These are phyloP conservation scores for Platichthys flesus DNA, from an alignment of 2,113 vertebrate species.

Conservation along the genomic window DNA sequence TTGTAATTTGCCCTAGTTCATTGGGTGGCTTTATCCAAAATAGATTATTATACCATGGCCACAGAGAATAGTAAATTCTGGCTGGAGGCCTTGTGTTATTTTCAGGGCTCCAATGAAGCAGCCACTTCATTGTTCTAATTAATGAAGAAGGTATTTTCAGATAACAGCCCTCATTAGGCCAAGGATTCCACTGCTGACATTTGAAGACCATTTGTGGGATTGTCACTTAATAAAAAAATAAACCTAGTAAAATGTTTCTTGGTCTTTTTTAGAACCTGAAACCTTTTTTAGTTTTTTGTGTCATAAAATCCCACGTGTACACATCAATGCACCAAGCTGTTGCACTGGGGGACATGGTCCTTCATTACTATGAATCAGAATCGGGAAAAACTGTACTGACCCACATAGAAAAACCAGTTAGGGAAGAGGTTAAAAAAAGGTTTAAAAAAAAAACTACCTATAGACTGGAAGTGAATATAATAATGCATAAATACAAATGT, in stretches of 20 bases:
- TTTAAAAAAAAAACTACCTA: too few species aligned
- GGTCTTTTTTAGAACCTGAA: background rate
- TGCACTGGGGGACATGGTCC: background rate
- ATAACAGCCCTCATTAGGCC: background rate
- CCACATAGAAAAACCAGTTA: too few species aligned
- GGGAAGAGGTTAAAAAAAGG: too few species aligned
- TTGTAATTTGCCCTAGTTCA: constrained; percentile 38
- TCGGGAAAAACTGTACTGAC: too few species aligned
- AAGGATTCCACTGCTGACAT: background rate
- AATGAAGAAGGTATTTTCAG: constrained; percentile 5
- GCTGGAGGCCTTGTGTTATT: constrained; percentile 1
- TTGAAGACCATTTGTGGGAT: background rate
- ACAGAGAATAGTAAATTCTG: constrained; percentile 42
- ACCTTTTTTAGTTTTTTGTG: background rate
- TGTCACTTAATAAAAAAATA: background rate
- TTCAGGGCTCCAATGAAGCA: background rate
- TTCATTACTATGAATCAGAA: background rate
- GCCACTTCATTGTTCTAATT: constrained; percentile 24
- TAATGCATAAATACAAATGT: background rate
- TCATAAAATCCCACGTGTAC: background rate
- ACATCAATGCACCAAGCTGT: background rate
- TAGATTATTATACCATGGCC: constrained; percentile 40
- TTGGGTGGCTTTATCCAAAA: constrained; percentile 30
- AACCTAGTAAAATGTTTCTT: background rate
- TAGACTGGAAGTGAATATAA: too few species aligned